These are phyloP conservation scores for Orcinus orca DNA, from an alignment of 2,113 vertebrate genomes.

Conservation along the genomic window DNA sequence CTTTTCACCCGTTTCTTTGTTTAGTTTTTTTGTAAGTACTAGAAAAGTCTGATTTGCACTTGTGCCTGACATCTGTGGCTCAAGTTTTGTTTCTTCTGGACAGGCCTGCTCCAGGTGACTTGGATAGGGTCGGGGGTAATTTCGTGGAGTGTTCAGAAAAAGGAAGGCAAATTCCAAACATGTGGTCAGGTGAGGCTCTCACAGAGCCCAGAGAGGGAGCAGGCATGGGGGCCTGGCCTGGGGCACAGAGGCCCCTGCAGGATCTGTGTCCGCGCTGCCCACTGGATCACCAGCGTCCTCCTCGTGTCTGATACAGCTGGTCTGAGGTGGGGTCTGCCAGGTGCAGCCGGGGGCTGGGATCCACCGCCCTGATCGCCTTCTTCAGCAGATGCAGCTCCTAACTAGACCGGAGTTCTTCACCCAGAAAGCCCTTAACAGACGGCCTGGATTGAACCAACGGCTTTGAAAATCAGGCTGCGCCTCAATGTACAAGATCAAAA, in stretches of 20 bases:
- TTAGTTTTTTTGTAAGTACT: background rate
- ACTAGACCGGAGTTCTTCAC: background rate
- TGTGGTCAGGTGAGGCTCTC: background rate
- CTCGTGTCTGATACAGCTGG: background rate
- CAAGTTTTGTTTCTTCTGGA: background rate
- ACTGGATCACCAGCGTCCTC: background rate
- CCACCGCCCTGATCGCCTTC: fast-evolving
- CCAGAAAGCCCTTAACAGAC: background rate
- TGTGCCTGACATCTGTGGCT: background rate
- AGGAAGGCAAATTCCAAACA: background rate
- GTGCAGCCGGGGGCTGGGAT: fast-evolving
- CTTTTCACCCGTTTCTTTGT: background rate
- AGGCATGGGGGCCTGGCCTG: background rate
- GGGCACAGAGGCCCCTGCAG: background rate
- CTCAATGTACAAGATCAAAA: background rate
- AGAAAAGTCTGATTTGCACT: background rate
- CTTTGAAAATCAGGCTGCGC: background rate
- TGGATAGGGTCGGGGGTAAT: background rate
- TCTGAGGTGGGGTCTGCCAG: background rate
- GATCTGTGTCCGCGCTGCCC: fast-evolving
- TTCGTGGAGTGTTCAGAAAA: background rate
- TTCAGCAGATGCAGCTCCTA: background rate
- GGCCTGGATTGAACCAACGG: background rate
- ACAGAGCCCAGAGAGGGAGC: background rate
- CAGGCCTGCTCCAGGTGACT: background rate